Evolutionary conservation across 2,888 invertebrate species (phyloP).

Genomic region (Sinodicranocentrus sp.): DNA sequence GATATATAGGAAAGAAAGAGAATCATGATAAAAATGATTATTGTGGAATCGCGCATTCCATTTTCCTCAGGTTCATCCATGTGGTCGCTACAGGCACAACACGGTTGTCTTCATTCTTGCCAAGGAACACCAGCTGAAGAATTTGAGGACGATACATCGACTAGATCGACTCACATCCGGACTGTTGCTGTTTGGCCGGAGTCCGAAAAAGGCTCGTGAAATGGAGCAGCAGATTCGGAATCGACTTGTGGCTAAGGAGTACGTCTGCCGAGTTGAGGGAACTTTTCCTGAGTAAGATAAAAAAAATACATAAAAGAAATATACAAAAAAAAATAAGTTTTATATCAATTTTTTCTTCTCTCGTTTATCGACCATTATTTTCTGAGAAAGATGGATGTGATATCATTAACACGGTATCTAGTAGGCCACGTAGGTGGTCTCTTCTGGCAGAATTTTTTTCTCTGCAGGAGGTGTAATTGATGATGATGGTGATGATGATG

Average conservation of each 20-base stretch:
- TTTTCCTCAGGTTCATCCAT: constrained; percentile 93
- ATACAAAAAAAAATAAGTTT: constrained; percentile 9
- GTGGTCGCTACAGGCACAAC: constrained; percentile 98
- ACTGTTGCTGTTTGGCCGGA: constrained; percentile 94
- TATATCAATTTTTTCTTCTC: not conserved
- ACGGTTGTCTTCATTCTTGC: constrained; percentile 97
- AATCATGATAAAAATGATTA: not conserved
- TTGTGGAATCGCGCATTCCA: not conserved
- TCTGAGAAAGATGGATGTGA: not conserved
- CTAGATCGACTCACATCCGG: constrained; percentile 98
- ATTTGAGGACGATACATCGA: constrained; percentile 95
- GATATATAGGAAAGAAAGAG: no score
- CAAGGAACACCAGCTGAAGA: constrained; percentile 96
- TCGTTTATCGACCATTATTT: not conserved
- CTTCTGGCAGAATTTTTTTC: not conserved
- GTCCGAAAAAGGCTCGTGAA: constrained; percentile 94
- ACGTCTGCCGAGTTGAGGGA: constrained; percentile 96
- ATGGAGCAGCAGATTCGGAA: constrained; percentile 97
- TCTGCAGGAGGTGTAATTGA: constrained; percentile 16
- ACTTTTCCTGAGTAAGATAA: constrained; percentile 91
- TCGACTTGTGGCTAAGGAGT: constrained; percentile 94
- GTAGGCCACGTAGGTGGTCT: not conserved
- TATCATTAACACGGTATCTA: not conserved
- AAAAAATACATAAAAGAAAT: constrained; percentile 7
- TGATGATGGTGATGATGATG: constrained; percentile 14